phyloP scores from a whole-genome alignment of 2,113 vertebrate species.

The Ammodytes dubius region DNA sequence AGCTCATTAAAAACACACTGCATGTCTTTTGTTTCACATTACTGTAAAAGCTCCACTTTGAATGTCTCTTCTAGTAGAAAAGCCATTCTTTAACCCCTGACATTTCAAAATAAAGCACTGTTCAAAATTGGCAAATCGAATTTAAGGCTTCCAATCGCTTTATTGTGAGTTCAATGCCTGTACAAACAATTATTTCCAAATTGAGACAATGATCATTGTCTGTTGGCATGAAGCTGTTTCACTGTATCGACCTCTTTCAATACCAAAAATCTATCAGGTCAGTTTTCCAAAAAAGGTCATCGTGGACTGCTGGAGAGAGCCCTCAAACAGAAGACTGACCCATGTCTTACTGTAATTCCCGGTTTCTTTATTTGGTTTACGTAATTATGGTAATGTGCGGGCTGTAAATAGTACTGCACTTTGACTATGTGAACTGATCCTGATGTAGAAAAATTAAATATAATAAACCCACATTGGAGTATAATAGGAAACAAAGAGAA shows the following conservation, averaged over 20 bases:
- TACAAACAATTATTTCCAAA: background rate
- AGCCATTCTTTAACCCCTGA: slow-evolving; percentile 6
- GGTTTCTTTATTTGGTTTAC: too few relatives aligned
- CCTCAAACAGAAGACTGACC: too few relatives aligned
- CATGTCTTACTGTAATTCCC: too few relatives aligned
- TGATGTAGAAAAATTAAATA: too few relatives aligned
- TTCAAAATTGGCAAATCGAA: background rate
- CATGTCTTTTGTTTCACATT: slow-evolving; percentile 43
- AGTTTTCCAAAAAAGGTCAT: background rate
- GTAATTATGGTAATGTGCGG: too few relatives aligned
- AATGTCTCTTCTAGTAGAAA: background rate
- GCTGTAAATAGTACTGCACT: too few relatives aligned
- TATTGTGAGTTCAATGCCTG: background rate
- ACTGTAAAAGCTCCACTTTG: slow-evolving; percentile 11
- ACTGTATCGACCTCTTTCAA: background rate
- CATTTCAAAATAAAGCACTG: slow-evolving; percentile 31
- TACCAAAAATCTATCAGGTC: background rate
- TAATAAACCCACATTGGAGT: too few relatives aligned
- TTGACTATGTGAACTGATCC: too few relatives aligned
- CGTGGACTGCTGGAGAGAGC: too few relatives aligned
- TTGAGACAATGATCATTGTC: background rate
- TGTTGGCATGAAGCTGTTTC: background rate
- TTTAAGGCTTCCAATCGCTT: background rate
- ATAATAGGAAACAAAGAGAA: too few relatives aligned
- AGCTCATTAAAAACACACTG: background rate